Base-by-base conservation (phyloP, 2,888 invertebrate genomes). In the Cheilosia impressa region DNA sequence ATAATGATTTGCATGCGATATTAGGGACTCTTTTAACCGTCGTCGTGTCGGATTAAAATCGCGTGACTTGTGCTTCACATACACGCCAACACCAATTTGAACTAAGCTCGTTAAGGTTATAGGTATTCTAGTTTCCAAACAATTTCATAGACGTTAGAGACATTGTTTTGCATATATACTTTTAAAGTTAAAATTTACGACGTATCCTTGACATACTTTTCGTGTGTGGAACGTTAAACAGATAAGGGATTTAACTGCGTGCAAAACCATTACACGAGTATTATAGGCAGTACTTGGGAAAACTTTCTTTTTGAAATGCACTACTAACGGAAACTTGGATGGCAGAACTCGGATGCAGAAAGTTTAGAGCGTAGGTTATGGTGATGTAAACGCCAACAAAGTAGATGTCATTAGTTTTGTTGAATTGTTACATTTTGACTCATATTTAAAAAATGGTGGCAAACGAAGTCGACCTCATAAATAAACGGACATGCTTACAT, bases 1-100 rank as follows among this genome's bases (percentile, higher is more conserved):
- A 60, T 31, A 60, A 55, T 47, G 57, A 69, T 68, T 53, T 77
- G 43, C 66, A 72, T 69, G 55, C 79, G 45, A 69, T 69, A 75
- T 52, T 58, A 75, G 71, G 75, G 75, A 71, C 65, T 68, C 60
- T 38, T 13, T 41, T 76, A 6, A 4, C 41, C 15, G 31, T 50
- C 31, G n/a, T 57, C 50, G 45, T 27, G 47, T 68, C 38, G 62
- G 38, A 62, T 80, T 84, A 66, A 63, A 52, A 78, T 75, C 45
- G 84, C 75, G 75, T 83, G 73, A 73, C 38, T 31, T 68, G 63
- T 55, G 22, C n/a, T 10, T 47, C 52, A 22, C 27, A 10, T 27
- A 15, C 38, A 17, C 4, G 47, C 27, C 10, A 57, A 22, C 53
- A 57, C 53, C 10, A 38, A 6, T 63, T 55, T 34, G 7, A 24